Conservation (phyloP, 2,113 vertebrate genomes). For the Tor tambroides region DNA sequence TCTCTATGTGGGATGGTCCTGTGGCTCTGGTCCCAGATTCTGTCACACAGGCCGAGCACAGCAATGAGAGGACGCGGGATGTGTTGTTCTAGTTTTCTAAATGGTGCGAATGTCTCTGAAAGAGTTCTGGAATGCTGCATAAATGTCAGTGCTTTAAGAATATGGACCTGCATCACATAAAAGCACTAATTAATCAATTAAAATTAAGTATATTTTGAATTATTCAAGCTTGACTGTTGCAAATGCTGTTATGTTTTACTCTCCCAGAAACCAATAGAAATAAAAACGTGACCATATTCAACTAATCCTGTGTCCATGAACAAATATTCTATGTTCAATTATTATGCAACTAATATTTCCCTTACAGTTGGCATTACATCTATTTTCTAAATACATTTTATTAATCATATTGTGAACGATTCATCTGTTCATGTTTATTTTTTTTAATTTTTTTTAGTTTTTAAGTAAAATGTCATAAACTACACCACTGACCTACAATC, state of each 20-base stretch:
- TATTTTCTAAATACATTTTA: not conserved
- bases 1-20: slow-evolving; percentile 4
- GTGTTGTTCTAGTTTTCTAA: slow-evolving; percentile 10
- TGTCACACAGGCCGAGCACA: slow-evolving; percentile 16
- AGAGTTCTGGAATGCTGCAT: not conserved
- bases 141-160: not conserved
- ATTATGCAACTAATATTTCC: not conserved
- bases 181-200: not conserved
- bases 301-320: not conserved
- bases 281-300: not conserved
- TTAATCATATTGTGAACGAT: not conserved
- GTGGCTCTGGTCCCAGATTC: slow-evolving; percentile 51
- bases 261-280: no score
- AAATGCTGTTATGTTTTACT: not conserved
- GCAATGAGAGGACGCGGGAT: slow-evolving; percentile 3
- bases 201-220: not conserved
- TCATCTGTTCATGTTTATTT: not conserved
- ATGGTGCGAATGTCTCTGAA: slow-evolving; percentile 15
- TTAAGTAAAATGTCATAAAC: no score
- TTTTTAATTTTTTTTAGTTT: no score
- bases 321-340: not conserved
- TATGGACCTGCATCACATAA: not conserved
- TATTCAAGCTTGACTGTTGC: not conserved
- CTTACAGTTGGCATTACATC: not conserved
- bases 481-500: no score